Base-by-base conservation (phyloP, 2,797 vertebrate genomes). In the Heliangelus exortis region DNA sequence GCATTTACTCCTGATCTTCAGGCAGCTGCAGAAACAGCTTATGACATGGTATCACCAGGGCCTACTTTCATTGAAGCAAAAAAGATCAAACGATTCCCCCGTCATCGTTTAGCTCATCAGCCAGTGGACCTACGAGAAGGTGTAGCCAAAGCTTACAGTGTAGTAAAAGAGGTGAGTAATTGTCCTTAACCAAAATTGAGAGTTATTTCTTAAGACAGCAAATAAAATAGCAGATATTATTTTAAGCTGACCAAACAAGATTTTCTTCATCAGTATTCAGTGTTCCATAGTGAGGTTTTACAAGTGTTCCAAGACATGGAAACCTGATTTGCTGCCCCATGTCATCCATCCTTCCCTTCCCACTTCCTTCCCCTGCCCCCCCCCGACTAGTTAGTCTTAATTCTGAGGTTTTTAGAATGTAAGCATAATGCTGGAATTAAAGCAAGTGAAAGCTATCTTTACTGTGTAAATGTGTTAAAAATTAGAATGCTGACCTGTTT, bases 41-140 rank as follows among this genome's bases (percentile, higher is more conserved):
- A 99, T 90, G 99, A 99, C 96, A 99, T 99, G 99, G 99, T 99
- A 23, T 99, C 99, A 90, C 99, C 99, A 6, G 99, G 99, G 20
- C 98, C 98, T 6, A 98, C 98, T 90, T 98, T 99, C 75, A 97
- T 98, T 51, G 98, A 99, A 88, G 97, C 98, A 41, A 99, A 98
- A 94, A 99, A 98, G 92, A 96, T 98, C 36, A 99, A 98, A 83
- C 98, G 98, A 41, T 98, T 98, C 93, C 98, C 98, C 47, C 99
- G 98, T 87, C 99, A 99, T 72, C 98, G 99, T 62, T 95, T 99
- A 92, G 98, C 99, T 92, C 98, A 99, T 95, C 99, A 99, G 96
- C 99, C 99, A 1, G 99, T 99, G 4, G 99, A 99, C 96, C 98
- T 99, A 65, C 97, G 99, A 78, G 99, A 99, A 98, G 99, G 99